Evolutionary conservation across 92 coral and sea anemone genomes (phyloP).

Genomic region (Isaurus tuberculatus): DNA sequence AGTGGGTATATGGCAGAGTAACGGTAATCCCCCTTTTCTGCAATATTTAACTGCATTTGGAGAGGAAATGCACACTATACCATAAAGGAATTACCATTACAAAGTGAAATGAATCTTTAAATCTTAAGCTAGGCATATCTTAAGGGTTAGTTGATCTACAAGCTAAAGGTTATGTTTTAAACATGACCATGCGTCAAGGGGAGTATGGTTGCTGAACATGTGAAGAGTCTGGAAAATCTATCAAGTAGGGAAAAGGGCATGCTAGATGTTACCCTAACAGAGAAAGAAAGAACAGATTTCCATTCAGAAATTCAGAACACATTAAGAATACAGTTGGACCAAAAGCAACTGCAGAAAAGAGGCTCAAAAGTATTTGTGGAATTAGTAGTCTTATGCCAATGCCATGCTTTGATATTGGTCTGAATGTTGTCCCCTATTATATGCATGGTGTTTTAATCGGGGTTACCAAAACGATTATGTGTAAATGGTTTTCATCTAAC

Average conservation of each 20-base stretch:
- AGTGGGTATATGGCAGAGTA: conserved; percentile 71
- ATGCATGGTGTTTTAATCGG: conserved; percentile 73
- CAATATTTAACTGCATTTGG: conserved; percentile 48
- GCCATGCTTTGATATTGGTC: conserved; percentile 61
- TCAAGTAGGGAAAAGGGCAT: conserved; percentile 62
- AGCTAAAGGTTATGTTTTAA: conserved; percentile 16
- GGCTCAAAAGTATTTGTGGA: conserved; percentile 52
- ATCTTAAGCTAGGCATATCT: not conserved
- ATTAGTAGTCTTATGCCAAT: conserved; percentile 29
- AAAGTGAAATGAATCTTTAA: not conserved
- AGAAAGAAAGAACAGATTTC: conserved; percentile 24
- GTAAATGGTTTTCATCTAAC: conserved; percentile 67
- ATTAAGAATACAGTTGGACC: conserved; percentile 28
- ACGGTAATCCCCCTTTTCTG: conserved; percentile 56
- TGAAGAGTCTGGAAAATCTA: conserved; percentile 55
- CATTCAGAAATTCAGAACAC: conserved; percentile 50
- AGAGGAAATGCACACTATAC: not conserved
- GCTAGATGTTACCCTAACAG: conserved; percentile 60
- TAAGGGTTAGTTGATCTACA: not conserved
- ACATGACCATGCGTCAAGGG: conserved; percentile 67
- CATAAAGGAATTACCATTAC: not conserved
- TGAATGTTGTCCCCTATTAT: conserved; percentile 30
- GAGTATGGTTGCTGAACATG: conserved; percentile 53
- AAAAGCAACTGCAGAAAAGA: conserved; percentile 8
- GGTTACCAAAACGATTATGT: conserved; percentile 57